Percentiles rank a stretch among this genome's conserved stretches.
Evolutionary conservation across 37 sponge, comb jelly and placozoan genomes (phyloP).

Genomic region (Cliona cf. orientalis): DNA sequence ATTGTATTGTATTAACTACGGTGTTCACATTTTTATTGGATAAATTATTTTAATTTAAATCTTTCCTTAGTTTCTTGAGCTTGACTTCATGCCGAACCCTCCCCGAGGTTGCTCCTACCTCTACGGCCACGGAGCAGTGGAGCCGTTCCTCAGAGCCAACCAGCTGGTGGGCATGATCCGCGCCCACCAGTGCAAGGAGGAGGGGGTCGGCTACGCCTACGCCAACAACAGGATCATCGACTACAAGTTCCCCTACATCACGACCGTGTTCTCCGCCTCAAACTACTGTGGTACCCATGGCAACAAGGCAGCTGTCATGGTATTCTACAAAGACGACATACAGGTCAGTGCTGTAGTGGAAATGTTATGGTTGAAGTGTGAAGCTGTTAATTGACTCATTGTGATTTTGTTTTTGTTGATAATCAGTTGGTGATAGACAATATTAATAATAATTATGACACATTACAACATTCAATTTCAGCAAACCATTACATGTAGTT

Average conservation of each 20-base stretch:
- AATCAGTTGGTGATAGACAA: too few relatives aligned
- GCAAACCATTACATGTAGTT: too few relatives aligned
- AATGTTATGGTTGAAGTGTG: neutral
- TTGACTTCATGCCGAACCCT: conserved; percentile 84
- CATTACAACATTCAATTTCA: too few relatives aligned
- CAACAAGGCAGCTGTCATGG: conserved; percentile 80
- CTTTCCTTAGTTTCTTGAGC: conserved; percentile 68
- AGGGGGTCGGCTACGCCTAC: conserved; percentile 68
- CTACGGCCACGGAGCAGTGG: conserved; percentile 70
- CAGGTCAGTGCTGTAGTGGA: conserved; percentile 16
- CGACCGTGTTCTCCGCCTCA: conserved; percentile 87
- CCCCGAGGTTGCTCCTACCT: conserved; percentile 79
- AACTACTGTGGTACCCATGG: conserved; percentile 87
- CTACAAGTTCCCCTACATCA: conserved; percentile 69
- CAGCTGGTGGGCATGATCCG: conserved; percentile 71
- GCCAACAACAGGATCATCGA: conserved; percentile 30
- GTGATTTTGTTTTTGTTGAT: too few relatives aligned
- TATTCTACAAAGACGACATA: conserved; percentile 51
- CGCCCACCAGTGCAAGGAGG: conserved; percentile 87
- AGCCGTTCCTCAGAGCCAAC: conserved; percentile 59
- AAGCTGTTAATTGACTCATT: too few relatives aligned
- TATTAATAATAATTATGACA: too few relatives aligned
- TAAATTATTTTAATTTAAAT: too few relatives aligned
- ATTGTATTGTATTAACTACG: too few relatives aligned
- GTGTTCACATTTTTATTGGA: too few relatives aligned